Evolutionary conservation across 37 sponge, comb jelly and placozoan genomes (phyloP).

Genomic region (Chondrosia reniformis): DNA sequence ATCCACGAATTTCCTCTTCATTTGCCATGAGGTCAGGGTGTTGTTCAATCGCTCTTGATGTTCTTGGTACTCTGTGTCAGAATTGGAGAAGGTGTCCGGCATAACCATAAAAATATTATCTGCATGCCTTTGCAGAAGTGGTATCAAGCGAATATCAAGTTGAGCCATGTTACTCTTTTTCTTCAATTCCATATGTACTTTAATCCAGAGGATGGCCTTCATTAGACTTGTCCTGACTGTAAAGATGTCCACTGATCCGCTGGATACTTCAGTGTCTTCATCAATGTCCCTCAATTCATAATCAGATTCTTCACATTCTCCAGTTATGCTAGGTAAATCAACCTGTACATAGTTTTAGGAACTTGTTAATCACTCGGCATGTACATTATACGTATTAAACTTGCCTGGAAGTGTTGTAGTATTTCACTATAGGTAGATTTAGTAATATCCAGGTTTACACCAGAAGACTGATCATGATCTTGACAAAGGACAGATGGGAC

Average conservation of each 20-base stretch:
- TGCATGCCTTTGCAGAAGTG: neutral
- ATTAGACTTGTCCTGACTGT: neutral
- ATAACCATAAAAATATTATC: neutral
- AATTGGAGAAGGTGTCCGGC: neutral
- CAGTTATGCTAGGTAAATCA: neutral
- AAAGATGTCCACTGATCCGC: neutral
- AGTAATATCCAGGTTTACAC: neutral
- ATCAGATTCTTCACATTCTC: neutral
- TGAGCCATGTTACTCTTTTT: neutral
- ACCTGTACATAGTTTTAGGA: neutral
- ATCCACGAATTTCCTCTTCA: neutral
- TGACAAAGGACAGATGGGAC: too few relatives aligned
- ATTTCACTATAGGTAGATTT: neutral
- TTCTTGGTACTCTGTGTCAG: neutral
- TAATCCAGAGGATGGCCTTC: conserved; percentile 13
- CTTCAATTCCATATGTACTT: neutral
- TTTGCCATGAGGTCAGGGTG: conserved; percentile 3
- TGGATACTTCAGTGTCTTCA: neutral
- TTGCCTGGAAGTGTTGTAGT: neutral
- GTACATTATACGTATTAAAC: neutral
- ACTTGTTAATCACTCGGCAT: neutral
- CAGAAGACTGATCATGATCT: neutral
- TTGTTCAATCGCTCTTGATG: neutral
- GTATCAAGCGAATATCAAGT: neutral
- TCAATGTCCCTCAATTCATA: neutral